These are phyloP conservation scores for Amphiduros pacificus DNA, from an alignment of 2,888 invertebrate species.

Conservation along the genomic window DNA sequence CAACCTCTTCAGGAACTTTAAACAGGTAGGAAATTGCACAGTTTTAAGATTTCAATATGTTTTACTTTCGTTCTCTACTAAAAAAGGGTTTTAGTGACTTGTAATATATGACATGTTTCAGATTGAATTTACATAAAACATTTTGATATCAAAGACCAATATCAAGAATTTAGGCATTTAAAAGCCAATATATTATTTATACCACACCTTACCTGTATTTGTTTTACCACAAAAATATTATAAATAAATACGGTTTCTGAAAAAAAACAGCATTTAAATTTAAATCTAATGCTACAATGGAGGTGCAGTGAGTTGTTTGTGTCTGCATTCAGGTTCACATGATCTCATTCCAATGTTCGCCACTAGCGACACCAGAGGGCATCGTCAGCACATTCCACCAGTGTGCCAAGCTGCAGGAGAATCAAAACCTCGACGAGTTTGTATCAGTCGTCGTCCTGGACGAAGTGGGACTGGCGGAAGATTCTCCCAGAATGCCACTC, in stretches of 20 bases:
- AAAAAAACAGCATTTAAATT: no score
- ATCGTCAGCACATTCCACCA: constrained; percentile 49
- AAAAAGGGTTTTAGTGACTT: no score
- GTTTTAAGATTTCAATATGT: no score
- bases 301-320: background rate
- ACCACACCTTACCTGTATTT: no score
- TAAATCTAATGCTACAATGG: background rate
- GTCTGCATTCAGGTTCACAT: constrained; percentile 42
- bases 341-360: constrained; percentile 56
- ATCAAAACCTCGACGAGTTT: constrained; percentile 42
- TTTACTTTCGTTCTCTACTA: no score
- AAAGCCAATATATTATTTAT: no score
- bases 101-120: no score
- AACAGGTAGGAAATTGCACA: constrained; percentile 36
- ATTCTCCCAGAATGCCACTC: constrained; percentile 53
- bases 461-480: constrained; percentile 54
- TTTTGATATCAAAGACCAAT: no score
- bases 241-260: no score
- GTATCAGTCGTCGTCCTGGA: constrained; percentile 54
- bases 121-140: no score
- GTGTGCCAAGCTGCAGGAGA: constrained; percentile 50
- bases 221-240: no score
- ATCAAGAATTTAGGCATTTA: no score
- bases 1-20: constrained; percentile 43
- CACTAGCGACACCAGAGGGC: constrained; percentile 50